phyloP scores from a whole-genome alignment of 2,888 invertebrate species.

The Nephrotoma appendiculata region DNA sequence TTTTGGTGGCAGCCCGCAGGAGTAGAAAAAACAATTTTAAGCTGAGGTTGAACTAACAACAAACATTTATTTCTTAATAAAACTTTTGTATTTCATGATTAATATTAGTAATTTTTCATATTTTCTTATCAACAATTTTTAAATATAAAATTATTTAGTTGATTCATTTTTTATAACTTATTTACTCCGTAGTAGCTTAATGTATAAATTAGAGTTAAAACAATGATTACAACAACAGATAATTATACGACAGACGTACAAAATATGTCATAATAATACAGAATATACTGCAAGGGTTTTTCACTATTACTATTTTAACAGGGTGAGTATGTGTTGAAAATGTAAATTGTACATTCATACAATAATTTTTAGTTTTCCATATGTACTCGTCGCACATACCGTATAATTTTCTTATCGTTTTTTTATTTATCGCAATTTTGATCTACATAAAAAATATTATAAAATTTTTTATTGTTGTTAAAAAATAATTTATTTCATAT shows the following conservation, averaged over 20 bases:
- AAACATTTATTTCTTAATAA: too few relatives aligned
- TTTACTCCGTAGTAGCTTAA: background rate
- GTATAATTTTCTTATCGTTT: background rate
- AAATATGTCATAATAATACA: background rate
- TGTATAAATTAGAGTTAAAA: background rate
- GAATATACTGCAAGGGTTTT: background rate
- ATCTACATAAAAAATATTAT: background rate
- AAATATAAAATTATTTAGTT: background rate
- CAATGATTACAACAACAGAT: background rate
- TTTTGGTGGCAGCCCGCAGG: too few relatives aligned
- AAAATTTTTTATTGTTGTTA: background rate
- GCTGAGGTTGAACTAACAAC: too few relatives aligned
- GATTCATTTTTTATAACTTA: background rate
- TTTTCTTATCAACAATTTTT: background rate
- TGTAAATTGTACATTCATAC: background rate
- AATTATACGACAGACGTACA: background rate
- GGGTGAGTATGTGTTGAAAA: background rate
- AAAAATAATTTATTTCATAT: background rate
- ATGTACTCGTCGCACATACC: background rate
- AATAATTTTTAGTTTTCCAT: background rate
- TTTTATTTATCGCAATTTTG: background rate
- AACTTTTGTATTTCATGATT: background rate
- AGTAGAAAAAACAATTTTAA: too few relatives aligned
- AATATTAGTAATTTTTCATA: background rate
- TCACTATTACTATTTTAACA: background rate